Evolutionary conservation across 35 echinoderm and acorn worm genomes (phyloP), one percentile per base, ranked within the genome.

Genomic region (Nesometra sesokonis): DNA sequence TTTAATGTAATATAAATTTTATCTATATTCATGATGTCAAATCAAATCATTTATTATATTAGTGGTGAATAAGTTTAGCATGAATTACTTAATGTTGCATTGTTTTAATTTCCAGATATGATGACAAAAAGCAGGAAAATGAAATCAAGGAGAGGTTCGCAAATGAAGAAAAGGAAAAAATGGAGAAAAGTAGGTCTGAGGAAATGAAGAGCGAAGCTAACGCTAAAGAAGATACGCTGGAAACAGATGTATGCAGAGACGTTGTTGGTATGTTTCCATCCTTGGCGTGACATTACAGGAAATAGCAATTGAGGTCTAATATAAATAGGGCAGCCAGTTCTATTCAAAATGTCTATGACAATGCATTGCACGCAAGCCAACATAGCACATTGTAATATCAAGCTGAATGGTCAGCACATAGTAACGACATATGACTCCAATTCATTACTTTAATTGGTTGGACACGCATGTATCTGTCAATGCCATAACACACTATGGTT

Each of bases 111-210:
- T n/a, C 0, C 35, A 88, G 87, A 23, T 88, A 88, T 35, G 36
- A 57, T 2, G 37, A 88, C 78, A 67, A n/a, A 47, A 32, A 88
- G 34, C 78, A 88, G 46, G 87, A 88, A 32, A 36, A 82, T 32
- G 79, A 67, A 76, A 34, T 82, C 0, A 88, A 88, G 80, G 80
- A 52, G 7, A 57, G 47, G 23, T 35, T 82, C 17, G 33, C 27
- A 39, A 31, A 40, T 9, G 35, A 85, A 5, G 79, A 82, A 27
- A 37, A 81, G 37, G 36, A 13, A 82, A n/a, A 80, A 82, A 19
- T 11, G 31, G 34, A 43, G 34, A 33, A 88, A 82, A 83, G 88
- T 46, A 23, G 32, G 36, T 29, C 57, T 78, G 47, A n/a, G n/a
- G 5, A 40, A 82, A 79, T 30, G 47, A 34, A 79, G 88, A 34